A percentile compares a stretch with the other conserved stretches of the same genome.
These are phyloP conservation scores for Phaenicophaeus curvirostris DNA, from an alignment of 2,797 vertebrate genomes.

Conservation along the genomic window DNA sequence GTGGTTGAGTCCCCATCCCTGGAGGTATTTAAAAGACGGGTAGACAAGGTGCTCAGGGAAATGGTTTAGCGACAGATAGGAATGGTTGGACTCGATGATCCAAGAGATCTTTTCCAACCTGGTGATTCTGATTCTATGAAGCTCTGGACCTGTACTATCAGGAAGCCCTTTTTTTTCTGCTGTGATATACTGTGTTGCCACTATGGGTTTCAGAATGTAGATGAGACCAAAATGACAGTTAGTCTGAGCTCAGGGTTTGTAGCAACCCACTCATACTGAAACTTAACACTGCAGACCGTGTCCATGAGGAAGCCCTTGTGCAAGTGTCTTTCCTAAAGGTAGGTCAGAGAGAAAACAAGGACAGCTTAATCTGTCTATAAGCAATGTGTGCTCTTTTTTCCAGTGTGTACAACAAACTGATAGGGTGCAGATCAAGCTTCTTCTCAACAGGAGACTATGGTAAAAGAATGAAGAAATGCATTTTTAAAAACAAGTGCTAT, in stretches of 20 bases:
- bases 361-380: not conserved
- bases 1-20: too few relatives aligned
- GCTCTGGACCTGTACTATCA: not conserved
- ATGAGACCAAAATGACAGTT: not conserved
- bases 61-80: too few relatives aligned
- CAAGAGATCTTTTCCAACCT: too few relatives aligned
- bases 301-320: not conserved
- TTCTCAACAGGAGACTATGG: not conserved
- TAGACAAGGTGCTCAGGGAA: too few relatives aligned
- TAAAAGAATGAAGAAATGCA: not conserved
- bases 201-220: fast-evolving
- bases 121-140: too few relatives aligned
- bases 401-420: not conserved
- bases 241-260: not conserved
- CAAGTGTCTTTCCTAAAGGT: not conserved
- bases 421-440: not conserved
- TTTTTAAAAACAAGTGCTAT: slow-evolving; percentile 4
- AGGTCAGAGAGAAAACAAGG: not conserved
- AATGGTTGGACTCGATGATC: too few relatives aligned
- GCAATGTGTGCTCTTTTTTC: not conserved
- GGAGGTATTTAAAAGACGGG: too few relatives aligned
- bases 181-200: not conserved
- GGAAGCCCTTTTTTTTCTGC: not conserved
- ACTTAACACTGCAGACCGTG: not conserved
- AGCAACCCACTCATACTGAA: not conserved